Evolutionary conservation across 2,888 invertebrate species (phyloP).

Genomic region (Macrosoma leucophasiata): DNA sequence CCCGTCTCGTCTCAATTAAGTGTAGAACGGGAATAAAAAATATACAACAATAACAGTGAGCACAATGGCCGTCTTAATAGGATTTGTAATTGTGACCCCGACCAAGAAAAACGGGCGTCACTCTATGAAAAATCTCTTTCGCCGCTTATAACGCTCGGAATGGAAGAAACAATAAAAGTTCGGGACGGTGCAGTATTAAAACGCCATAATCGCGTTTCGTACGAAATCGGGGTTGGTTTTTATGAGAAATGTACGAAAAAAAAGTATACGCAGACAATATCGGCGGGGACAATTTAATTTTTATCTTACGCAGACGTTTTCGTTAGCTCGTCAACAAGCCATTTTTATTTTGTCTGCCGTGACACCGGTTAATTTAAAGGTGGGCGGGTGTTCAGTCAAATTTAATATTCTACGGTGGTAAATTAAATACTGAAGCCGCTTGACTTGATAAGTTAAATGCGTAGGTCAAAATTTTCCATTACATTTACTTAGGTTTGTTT

Average conservation of each 20-base stretch:
- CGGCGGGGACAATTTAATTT: slow-evolving; percentile 45
- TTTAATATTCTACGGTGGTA: slow-evolving; percentile 43
- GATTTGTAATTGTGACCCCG: slow-evolving; percentile 52
- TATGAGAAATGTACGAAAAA: slow-evolving; percentile 52
- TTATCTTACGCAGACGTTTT: slow-evolving; percentile 46
- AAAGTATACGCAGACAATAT: slow-evolving; percentile 39
- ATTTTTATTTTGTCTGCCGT: slow-evolving; percentile 42
- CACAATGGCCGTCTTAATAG: slow-evolving; percentile 52
- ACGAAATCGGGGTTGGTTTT: slow-evolving; percentile 45
- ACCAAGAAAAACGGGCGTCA: slow-evolving; percentile 49
- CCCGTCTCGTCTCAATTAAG: slow-evolving; percentile 58
- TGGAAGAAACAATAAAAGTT: slow-evolving; percentile 65
- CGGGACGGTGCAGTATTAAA: slow-evolving; percentile 61
- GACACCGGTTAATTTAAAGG: slow-evolving; percentile 33
- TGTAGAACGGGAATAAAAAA: slow-evolving; percentile 43
- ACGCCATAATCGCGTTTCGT: slow-evolving; percentile 54
- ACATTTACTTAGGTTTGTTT: no score
- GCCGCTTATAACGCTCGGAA: slow-evolving; percentile 55
- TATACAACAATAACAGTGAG: slow-evolving; percentile 47
- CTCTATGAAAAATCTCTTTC: slow-evolving; percentile 57
- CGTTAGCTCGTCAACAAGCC: slow-evolving; percentile 51
- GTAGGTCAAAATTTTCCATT: no score
- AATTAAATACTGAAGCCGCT: slow-evolving; percentile 43
- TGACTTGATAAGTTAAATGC: slow-evolving; percentile 27
- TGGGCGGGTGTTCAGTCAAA: slow-evolving; percentile 34